A percentile compares a stretch with the other conserved stretches of the same genome.
Evolutionary conservation across 1,140 invertebrate species (phyloP).

Genomic region (Eumeta japonica): DNA sequence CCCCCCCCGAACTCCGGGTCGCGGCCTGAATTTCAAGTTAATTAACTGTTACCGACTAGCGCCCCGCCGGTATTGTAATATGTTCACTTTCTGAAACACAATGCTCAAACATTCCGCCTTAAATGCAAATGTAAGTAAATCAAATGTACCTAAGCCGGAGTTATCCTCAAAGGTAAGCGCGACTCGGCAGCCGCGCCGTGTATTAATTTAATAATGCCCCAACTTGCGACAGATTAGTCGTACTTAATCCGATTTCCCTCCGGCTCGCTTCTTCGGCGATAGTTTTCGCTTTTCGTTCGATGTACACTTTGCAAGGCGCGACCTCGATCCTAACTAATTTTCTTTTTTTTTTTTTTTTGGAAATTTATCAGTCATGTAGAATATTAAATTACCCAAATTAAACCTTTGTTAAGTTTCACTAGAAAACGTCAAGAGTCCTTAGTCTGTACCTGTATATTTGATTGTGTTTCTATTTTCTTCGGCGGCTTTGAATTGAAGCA

Average conservation of each 20-base stretch:
- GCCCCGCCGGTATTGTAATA: not conserved
- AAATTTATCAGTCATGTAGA: too few relatives aligned
- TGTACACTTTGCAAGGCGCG: too few relatives aligned
- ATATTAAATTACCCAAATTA: too few relatives aligned
- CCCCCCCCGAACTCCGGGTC: conserved; percentile 24
- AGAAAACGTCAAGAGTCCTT: not conserved
- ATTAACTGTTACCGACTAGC: conserved; percentile 26
- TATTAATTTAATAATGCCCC: not conserved
- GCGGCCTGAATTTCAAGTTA: conserved; percentile 29
- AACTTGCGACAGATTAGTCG: not conserved
- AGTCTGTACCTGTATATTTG: too few relatives aligned
- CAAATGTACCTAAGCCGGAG: not conserved
- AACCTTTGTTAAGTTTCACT: not conserved
- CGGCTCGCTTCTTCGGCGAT: not conserved
- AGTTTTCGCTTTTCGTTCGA: too few relatives aligned
- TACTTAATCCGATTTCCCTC: not conserved
- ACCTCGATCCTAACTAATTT: too few relatives aligned
- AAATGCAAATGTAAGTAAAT: not conserved
- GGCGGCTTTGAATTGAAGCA: too few relatives aligned
- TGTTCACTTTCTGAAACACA: conserved; percentile 2
- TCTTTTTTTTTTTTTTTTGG: too few relatives aligned
- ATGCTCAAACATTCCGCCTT: not conserved
- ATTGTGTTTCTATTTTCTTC: too few relatives aligned
- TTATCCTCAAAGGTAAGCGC: not conserved
- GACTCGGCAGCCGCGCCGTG: too few relatives aligned